phyloP scores from a whole-genome alignment of 2,113 vertebrate genomes.

The Zapornia atra region DNA sequence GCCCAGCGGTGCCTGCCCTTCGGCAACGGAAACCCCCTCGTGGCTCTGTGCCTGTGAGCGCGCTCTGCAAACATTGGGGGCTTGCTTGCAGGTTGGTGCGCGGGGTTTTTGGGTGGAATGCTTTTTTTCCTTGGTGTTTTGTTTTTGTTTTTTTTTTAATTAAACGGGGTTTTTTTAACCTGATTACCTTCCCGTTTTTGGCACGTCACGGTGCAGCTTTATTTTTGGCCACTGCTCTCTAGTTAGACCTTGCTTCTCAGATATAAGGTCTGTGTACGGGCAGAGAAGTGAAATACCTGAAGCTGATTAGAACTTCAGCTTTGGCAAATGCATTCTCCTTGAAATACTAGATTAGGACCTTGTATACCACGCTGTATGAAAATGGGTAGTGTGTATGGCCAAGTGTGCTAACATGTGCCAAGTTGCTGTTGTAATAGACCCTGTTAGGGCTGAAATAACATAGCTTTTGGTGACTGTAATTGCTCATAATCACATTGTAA shows the following conservation, averaged over 20 bases:
- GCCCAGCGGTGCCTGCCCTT: not conserved
- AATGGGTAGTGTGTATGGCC: not conserved
- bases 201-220: not conserved
- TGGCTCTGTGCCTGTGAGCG: rapidly evolving
- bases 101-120: too few species aligned
- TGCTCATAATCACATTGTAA: not conserved
- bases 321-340: not conserved
- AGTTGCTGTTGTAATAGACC: not conserved
- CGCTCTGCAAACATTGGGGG: rapidly evolving
- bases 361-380: rapidly evolving
- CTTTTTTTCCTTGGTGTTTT: not conserved
- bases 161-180: not conserved
- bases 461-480: not conserved
- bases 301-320: not conserved
- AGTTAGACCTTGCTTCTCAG: not conserved
- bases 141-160: too few species aligned
- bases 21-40: not conserved
- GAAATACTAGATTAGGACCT: not conserved
- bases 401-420: not conserved
- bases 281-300: not conserved
- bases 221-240: not conserved
- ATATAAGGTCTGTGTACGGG: rapidly evolving
- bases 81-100: not conserved
- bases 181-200: not conserved
- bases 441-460: rapidly evolving